Conservation (phyloP, 2,797 vertebrate genomes). For the Gobio occitaniae region DNA sequence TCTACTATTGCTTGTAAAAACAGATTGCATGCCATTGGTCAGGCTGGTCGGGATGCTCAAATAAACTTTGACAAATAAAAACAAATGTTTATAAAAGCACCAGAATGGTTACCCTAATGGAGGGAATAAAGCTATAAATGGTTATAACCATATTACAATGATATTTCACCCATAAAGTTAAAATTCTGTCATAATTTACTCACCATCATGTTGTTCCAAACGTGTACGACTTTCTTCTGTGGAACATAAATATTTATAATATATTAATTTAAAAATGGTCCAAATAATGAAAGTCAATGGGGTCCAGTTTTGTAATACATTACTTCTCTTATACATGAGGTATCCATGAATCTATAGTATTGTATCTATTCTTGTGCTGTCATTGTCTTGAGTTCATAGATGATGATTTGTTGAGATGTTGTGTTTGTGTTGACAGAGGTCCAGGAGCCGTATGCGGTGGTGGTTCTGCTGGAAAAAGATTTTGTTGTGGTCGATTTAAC, state of each 20-base stretch:
- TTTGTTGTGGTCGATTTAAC: slow-evolving; percentile 93
- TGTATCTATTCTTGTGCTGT: neutral
- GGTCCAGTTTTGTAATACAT: neutral
- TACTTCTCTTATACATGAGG: neutral
- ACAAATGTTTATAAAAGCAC: neutral
- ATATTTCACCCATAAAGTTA: neutral
- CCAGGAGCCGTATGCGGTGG: slow-evolving; percentile 97
- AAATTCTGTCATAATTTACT: neutral
- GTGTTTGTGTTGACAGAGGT: slow-evolving; percentile 82
- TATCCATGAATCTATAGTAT: neutral
- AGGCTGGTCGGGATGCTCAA: neutral
- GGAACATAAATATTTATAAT: neutral
- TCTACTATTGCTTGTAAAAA: neutral
- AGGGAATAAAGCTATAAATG: neutral
- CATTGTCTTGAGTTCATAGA: slow-evolving; percentile 19
- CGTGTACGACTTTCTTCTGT: neutral
- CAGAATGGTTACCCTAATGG: neutral
- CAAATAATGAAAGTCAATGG: neutral
- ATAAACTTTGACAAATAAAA: neutral
- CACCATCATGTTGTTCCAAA: too few relatives aligned
- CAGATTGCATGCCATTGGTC: neutral
- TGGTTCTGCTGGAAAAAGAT: slow-evolving; percentile 96
- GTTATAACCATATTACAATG: neutral
- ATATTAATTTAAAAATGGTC: neutral
- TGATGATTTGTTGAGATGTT: slow-evolving; percentile 26